Evolutionary conservation across 2,888 invertebrate species (phyloP).

Genomic region (Melitaea athalia): DNA sequence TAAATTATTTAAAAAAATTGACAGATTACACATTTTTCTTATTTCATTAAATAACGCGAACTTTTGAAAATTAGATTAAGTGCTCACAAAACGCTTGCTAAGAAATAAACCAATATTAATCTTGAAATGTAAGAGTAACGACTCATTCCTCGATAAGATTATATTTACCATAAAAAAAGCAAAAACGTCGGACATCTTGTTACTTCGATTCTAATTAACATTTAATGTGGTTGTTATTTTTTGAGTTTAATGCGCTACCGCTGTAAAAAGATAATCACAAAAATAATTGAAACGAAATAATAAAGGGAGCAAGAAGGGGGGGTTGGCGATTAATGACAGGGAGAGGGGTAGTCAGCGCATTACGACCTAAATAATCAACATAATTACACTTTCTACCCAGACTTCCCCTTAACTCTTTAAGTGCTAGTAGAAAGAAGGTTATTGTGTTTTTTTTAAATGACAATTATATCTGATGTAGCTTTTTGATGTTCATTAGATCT

Average conservation of each 20-base stretch:
- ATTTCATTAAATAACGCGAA: not conserved
- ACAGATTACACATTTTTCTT: too few species aligned
- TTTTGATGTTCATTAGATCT: slow-evolving; percentile 9
- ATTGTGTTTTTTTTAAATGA: slow-evolving; percentile 49
- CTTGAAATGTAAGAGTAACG: slow-evolving; percentile 31
- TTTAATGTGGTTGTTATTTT: slow-evolving; percentile 79
- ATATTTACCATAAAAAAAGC: slow-evolving; percentile 48
- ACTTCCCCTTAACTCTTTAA: slow-evolving; percentile 70
- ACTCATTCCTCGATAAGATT: slow-evolving; percentile 36
- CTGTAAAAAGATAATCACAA: slow-evolving; percentile 82
- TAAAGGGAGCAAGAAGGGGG: slow-evolving; percentile 65
- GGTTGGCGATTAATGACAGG: slow-evolving; percentile 73
- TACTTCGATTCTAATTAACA: slow-evolving; percentile 78
- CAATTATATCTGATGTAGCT: slow-evolving; percentile 41
- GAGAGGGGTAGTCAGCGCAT: slow-evolving; percentile 77
- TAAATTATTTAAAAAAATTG: too few species aligned
- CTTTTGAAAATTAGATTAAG: not conserved
- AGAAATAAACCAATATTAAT: slow-evolving; percentile 24
- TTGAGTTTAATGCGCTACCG: slow-evolving; percentile 78
- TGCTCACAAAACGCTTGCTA: slow-evolving; percentile 8
- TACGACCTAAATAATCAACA: slow-evolving; percentile 82
- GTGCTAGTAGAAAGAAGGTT: slow-evolving; percentile 68
- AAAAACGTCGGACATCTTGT: slow-evolving; percentile 71
- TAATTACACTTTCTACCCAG: slow-evolving; percentile 81
- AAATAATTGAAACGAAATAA: slow-evolving; percentile 83